A percentile compares a stretch with the other conserved stretches of the same genome.
Evolutionary conservation across 2,797 vertebrate species (phyloP).

Genomic region (Acanthurus lineatus): DNA sequence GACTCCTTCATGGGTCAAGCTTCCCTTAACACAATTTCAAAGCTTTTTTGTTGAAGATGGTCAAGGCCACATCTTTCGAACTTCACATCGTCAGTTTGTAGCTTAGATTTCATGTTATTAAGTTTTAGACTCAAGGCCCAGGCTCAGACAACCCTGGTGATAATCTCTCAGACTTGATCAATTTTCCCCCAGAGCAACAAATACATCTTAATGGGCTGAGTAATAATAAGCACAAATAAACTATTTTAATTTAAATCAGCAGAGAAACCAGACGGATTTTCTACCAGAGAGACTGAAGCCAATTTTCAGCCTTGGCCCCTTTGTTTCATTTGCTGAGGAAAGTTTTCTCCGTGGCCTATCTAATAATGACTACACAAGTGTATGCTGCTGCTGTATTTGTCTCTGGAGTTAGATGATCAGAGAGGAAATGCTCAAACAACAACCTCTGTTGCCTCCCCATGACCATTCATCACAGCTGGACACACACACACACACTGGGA

Average conservation of each 20-base stretch:
- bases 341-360: background rate
- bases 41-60: background rate
- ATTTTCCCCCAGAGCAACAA: background rate
- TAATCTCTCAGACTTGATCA: conserved; percentile 7
- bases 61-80: conserved; percentile 8
- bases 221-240: background rate
- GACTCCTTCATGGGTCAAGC: no score
- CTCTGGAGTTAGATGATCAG: background rate
- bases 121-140: background rate
- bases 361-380: background rate
- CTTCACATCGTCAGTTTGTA: background rate
- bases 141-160: background rate
- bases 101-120: background rate
- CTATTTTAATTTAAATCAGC: conserved; percentile 5
- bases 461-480: conserved; percentile 5
- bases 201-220: background rate
- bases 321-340: conserved; percentile 2
- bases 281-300: no score
- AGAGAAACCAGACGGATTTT: background rate
- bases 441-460: background rate
- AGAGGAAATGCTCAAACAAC: conserved; percentile 1
- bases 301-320: no score
- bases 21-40: background rate
- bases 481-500: background rate
- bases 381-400: conserved; percentile 10